Conservation (phyloP, 2,113 vertebrate genomes). For the Periophthalmus modestus region DNA sequence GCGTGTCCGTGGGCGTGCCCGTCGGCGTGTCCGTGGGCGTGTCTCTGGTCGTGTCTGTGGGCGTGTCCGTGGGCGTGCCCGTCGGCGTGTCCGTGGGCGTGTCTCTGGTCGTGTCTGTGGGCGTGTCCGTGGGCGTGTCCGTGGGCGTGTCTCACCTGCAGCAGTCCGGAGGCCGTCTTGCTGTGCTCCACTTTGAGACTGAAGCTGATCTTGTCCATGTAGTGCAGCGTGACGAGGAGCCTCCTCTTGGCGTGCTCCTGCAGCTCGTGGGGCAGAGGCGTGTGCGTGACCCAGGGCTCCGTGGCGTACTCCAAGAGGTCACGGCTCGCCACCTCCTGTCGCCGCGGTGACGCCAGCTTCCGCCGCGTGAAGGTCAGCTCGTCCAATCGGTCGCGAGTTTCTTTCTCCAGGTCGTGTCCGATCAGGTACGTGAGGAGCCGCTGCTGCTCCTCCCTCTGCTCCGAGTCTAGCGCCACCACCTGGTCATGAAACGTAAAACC, state of each 20-base stretch:
- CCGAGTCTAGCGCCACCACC: constrained; percentile 35
- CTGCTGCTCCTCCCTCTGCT: constrained; percentile 51
- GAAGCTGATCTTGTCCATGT: constrained; percentile 58
- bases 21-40: too few species aligned
- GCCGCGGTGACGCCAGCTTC: constrained; percentile 71
- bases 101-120: too few species aligned
- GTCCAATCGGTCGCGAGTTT: constrained; percentile 59
- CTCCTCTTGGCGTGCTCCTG: constrained; percentile 46
- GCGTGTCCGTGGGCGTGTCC: background rate
- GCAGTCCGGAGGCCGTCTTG: constrained; percentile 28
- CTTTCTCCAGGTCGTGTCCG: constrained; percentile 69
- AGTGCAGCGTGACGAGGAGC: constrained; percentile 63
- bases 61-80: too few species aligned
- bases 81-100: too few species aligned
- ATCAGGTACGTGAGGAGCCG: constrained; percentile 65
- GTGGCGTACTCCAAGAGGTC: constrained; percentile 63
- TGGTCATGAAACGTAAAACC: background rate
- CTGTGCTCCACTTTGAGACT: constrained; percentile 52
- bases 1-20: too few species aligned
- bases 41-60: too few species aligned
- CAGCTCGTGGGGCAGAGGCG: constrained; percentile 59
- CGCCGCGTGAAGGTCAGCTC: constrained; percentile 77
- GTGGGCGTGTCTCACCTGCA: background rate
- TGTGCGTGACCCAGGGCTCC: constrained; percentile 74
- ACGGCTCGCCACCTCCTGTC: constrained; percentile 63